phyloP scores from a whole-genome alignment of 2,797 vertebrate species.

The Alfaro cultratus region DNA sequence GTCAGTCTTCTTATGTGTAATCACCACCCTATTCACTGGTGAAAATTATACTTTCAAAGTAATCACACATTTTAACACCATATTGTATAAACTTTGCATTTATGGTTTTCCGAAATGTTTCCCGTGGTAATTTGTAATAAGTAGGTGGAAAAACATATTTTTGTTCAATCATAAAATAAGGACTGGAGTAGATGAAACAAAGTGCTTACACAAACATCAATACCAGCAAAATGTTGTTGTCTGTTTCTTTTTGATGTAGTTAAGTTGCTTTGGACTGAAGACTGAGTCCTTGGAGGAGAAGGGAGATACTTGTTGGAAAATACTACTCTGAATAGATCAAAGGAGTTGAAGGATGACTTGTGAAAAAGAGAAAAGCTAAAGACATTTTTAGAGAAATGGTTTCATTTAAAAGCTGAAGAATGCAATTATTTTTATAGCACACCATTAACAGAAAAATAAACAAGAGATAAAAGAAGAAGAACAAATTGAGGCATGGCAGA shows the following conservation, averaged over 20 bases:
- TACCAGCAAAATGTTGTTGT: conserved; percentile 20
- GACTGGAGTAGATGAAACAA: conserved; percentile 36
- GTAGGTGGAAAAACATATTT: neutral
- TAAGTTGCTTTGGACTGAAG: conserved; percentile 1
- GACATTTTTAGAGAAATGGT: conserved; percentile 11
- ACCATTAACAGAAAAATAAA: conserved; percentile 1
- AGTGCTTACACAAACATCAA: conserved; percentile 43
- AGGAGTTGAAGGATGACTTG: conserved; percentile 33
- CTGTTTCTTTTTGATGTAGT: conserved; percentile 47
- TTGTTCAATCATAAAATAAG: conserved; percentile 35
- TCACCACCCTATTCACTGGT: conserved; percentile 55
- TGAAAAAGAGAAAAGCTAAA: neutral
- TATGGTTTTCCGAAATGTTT: neutral
- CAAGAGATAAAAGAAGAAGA: conserved; percentile 19
- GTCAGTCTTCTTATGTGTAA: conserved; percentile 61
- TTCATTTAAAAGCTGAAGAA: conserved; percentile 44
- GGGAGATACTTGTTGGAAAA: conserved; percentile 24
- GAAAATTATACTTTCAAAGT: conserved; percentile 46
- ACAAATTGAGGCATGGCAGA: conserved; percentile 20
- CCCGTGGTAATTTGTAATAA: conserved; percentile 3
- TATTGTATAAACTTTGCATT: conserved; percentile 4
- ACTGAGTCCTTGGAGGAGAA: conserved; percentile 20
- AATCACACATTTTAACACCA: conserved; percentile 33
- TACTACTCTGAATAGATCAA: conserved; percentile 49
- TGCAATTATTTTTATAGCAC: conserved; percentile 35